Conservation (phyloP, 2,797 vertebrate species). For the Lerista edwardsae region DNA sequence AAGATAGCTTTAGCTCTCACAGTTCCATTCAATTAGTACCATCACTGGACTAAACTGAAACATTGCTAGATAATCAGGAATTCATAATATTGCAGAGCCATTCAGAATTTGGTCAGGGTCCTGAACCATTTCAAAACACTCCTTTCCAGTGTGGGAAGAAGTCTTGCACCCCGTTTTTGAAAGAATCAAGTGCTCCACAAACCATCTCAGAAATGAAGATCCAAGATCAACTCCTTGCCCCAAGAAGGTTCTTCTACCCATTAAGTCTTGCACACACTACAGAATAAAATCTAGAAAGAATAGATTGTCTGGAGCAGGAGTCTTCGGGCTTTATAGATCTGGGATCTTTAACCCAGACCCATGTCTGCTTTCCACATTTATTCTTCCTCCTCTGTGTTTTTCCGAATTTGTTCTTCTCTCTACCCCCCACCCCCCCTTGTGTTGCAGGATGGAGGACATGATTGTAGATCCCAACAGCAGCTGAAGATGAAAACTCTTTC, state of each 20-base stretch:
- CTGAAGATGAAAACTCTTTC: background rate
- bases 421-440: background rate
- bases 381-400: background rate
- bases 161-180: background rate
- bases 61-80: background rate
- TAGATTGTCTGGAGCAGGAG: background rate
- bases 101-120: background rate
- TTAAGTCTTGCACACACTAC: background rate
- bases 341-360: background rate
- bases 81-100: background rate
- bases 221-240: background rate
- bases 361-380: background rate
- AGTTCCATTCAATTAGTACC: background rate
- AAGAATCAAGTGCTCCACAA: background rate
- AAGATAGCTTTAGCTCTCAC: slow-evolving; percentile 38
- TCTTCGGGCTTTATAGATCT: background rate
- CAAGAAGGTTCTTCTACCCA: background rate
- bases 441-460: background rate
- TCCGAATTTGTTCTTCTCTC: background rate
- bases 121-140: slow-evolving; percentile 27
- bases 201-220: background rate
- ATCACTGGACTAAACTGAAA: background rate
- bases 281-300: background rate
- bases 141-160: background rate
- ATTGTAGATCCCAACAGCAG: background rate